phyloP scores from a whole-genome alignment of 2,113 vertebrate genomes.

The Bambusicola thoracicus region DNA sequence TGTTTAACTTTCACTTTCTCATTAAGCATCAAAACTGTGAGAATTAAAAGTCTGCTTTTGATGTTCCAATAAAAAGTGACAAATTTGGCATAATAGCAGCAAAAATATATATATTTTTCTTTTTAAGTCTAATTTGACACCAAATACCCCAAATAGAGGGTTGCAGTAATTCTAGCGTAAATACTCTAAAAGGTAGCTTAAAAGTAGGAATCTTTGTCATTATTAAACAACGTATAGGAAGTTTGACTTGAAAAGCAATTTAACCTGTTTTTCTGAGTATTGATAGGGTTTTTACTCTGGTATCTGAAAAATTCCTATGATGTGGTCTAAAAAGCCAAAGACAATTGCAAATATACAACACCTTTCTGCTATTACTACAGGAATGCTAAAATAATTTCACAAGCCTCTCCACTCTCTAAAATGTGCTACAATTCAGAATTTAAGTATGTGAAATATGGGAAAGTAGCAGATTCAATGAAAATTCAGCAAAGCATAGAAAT shows the following conservation, averaged over 20 bases:
- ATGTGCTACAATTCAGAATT: background rate
- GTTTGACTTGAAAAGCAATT: slow-evolving; percentile 1
- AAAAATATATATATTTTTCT: slow-evolving; percentile 54
- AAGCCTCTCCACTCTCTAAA: background rate
- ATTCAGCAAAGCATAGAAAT: background rate
- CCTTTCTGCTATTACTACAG: background rate
- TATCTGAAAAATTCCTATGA: background rate
- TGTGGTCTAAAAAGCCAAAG: background rate
- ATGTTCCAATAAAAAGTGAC: slow-evolving; percentile 79
- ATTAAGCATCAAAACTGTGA: slow-evolving; percentile 85
- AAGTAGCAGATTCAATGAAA: background rate
- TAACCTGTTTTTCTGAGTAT: background rate
- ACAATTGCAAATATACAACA: background rate
- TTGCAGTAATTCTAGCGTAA: slow-evolving; percentile 15
- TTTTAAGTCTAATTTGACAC: slow-evolving; percentile 55
- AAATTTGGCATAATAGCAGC: slow-evolving; percentile 77
- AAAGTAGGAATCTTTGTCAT: background rate
- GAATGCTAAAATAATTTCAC: background rate
- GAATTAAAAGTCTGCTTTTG: slow-evolving; percentile 81
- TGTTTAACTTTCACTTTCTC: slow-evolving; percentile 85
- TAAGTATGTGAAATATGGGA: background rate
- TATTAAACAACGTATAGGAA: background rate
- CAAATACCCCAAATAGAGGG: slow-evolving; percentile 29
- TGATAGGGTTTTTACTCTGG: background rate
- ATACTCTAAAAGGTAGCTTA: slow-evolving; percentile 16